Conservation (phyloP, 2,888 invertebrate species). For the Drosophila cognata region DNA sequence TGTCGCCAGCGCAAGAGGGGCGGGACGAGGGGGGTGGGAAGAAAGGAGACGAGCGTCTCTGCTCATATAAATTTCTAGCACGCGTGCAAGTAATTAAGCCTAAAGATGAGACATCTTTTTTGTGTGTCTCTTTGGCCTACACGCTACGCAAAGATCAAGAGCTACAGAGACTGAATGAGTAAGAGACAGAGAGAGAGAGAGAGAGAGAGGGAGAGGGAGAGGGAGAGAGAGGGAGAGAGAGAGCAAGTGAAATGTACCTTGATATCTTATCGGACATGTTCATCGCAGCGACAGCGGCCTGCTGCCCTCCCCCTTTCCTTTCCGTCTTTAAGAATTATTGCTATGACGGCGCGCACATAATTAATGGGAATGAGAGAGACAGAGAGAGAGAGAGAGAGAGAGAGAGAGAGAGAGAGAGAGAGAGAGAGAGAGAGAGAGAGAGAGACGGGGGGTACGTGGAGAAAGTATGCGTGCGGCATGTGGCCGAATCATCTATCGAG, state of each 20-base stretch:
- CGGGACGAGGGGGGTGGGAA: not conserved
- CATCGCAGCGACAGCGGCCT: constrained; percentile 50
- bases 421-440: not conserved
- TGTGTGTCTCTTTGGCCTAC: constrained; percentile 45
- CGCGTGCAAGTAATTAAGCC: constrained; percentile 81
- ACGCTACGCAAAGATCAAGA: constrained; percentile 24
- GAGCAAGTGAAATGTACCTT: constrained; percentile 45
- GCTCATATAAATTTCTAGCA: constrained; percentile 76
- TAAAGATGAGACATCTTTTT: constrained; percentile 74
- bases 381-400: not conserved
- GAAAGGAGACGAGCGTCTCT: constrained; percentile 15
- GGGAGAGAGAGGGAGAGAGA: constrained; percentile 6
- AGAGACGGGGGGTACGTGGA: constrained; percentile 19
- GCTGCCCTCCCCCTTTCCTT: constrained; percentile 13
- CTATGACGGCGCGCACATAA: constrained; percentile 62
- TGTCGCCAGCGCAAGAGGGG: constrained; percentile 39
- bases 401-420: not conserved
- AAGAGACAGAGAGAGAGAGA: constrained; percentile 11
- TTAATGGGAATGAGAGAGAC: constrained; percentile 32
- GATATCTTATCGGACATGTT: constrained; percentile 74
- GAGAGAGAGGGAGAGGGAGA: constrained; percentile 20
- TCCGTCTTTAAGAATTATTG: constrained; percentile 52
- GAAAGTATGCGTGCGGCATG: constrained; percentile 59
- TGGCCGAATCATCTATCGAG: constrained; percentile 20
- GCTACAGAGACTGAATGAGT: constrained; percentile 20